A percentile compares a stretch with the other conserved stretches of the same genome.
These are phyloP conservation scores for Antheraea assamensis DNA, from an alignment of 2,888 invertebrate species.

Conservation along the genomic window DNA sequence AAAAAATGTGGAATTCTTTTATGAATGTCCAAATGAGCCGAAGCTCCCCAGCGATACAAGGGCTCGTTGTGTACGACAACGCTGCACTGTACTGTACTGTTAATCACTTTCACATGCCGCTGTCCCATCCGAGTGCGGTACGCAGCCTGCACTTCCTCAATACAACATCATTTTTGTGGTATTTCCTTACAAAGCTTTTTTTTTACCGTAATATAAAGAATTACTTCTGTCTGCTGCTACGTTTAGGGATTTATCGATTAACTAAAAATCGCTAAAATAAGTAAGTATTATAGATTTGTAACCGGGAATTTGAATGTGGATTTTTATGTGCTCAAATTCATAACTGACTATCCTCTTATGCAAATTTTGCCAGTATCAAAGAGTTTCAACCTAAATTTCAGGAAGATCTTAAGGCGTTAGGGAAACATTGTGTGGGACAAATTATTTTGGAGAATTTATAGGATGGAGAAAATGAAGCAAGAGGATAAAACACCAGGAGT, in stretches of 20 bases:
- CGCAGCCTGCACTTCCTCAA: slow-evolving; percentile 66
- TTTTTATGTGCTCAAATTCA: too few species aligned
- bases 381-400: too few species aligned
- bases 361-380: background rate
- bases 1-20: background rate
- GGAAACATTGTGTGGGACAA: too few species aligned
- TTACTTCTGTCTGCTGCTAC: background rate
- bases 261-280: too few species aligned
- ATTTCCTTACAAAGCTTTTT: background rate
- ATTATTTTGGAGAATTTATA: too few species aligned
- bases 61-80: slow-evolving; percentile 64
- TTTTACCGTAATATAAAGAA: background rate
- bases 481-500: too few species aligned
- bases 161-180: slow-evolving; percentile 7
- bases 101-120: slow-evolving; percentile 78
- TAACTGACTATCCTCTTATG: background rate
- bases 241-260: too few species aligned
- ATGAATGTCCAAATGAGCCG: slow-evolving; percentile 21
- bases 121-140: slow-evolving; percentile 51
- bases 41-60: slow-evolving; percentile 50
- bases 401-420: too few species aligned
- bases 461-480: too few species aligned
- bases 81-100: slow-evolving; percentile 61
- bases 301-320: too few species aligned
- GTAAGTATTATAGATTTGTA: too few species aligned